Base-by-base conservation (phyloP, 2,888 invertebrate species). In the Apoda limacodes region DNA sequence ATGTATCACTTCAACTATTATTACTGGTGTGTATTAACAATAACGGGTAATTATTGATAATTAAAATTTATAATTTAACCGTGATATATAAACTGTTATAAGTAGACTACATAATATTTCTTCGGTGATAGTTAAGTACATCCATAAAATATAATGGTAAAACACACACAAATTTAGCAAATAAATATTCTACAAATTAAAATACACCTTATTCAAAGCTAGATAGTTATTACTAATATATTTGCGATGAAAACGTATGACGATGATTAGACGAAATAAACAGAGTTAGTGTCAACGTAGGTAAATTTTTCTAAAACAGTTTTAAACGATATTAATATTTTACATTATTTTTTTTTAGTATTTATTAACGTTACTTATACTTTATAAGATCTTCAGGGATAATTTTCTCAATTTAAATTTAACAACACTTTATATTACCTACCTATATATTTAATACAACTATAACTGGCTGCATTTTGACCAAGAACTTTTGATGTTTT, bases 241-340 rank as follows among this genome's bases (percentile, higher is more conserved):
- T 60, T 60, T 58, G 64, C 60, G 59, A 67, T 63, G 55, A 64
- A 62, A 57, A 58, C 57, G 56, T 66, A 62, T 64, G 64, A 64
- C 54, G 58, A n/a, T n/a, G 51, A 57, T 55, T 56, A 56, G 50
- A 54, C 56, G 60, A 75, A 75, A 71, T 48, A 62, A 76, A 72
- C 60, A 49, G 60, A 69, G 62, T 60, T 61, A 66, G 60, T 55
- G 66, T 70, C 59, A 80, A 80, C 80, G 62, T 64, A 80, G 76
- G 80, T 80, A 80, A 72, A 80, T 78, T 80, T 78, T 70, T 80
- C 80, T 80, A 80, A 78, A 78, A 80, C 71, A 72, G 60, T 70
- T 63, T 65, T 52, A 68, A 76, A 74, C 69, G 58, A 71, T 74
- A 70, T 56, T 56, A 51, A 60, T 62, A 66, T 61, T 65, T 69